A percentile compares a stretch with the other conserved stretches of the same genome.
Evolutionary conservation across 2,113 vertebrate genomes (phyloP).

Genomic region (Corydoras maculifer): DNA sequence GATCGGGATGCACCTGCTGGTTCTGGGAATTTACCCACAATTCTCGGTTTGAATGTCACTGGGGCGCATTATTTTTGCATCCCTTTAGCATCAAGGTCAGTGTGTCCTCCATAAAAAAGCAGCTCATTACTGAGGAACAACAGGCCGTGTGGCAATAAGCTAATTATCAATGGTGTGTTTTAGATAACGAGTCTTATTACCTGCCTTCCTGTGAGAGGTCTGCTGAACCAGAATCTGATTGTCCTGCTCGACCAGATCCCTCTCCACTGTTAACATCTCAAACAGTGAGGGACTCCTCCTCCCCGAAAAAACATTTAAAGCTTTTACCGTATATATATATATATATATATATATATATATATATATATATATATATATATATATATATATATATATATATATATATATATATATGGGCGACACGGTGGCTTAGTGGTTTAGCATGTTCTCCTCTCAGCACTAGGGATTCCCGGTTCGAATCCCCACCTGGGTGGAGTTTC

Average conservation of each 20-base stretch:
- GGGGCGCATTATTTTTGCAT: conserved; percentile 26
- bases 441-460: too few species aligned
- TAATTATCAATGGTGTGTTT: conserved; percentile 53
- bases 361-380: not conserved
- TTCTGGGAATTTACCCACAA: conserved; percentile 27
- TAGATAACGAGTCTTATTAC: conserved; percentile 51
- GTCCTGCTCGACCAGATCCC: conserved; percentile 43
- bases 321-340: conserved; percentile 18
- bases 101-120: conserved; percentile 47
- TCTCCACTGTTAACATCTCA: conserved; percentile 46
- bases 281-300: conserved; percentile 45
- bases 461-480: too few species aligned
- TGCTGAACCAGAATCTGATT: conserved; percentile 53
- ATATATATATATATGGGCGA: not conserved
- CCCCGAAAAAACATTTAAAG: conserved; percentile 34
- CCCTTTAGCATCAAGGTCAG: conserved; percentile 47
- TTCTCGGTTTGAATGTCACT: conserved; percentile 42
- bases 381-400: not conserved
- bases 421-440: not conserved
- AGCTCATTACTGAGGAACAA: conserved; percentile 53
- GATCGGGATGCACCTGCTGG: conserved; percentile 37
- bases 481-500: too few species aligned
- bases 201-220: conserved; percentile 45
- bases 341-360: too few species aligned
- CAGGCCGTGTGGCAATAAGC: conserved; percentile 50